A percentile compares a stretch with the other conserved stretches of the same genome.
Evolutionary conservation across 2,797 vertebrate species (phyloP).

Genomic region (Takifugu rubripes): DNA sequence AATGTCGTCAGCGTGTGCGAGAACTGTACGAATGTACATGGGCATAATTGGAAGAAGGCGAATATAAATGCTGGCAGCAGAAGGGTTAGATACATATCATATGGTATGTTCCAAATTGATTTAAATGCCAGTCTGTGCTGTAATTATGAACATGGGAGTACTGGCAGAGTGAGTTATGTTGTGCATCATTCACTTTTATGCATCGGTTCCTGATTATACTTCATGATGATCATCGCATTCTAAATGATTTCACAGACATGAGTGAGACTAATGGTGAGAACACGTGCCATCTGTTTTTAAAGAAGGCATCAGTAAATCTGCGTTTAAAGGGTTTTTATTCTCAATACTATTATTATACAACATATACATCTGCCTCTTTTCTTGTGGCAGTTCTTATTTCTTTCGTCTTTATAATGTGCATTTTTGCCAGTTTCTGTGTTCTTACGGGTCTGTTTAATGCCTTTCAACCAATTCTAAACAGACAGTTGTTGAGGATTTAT

Average conservation of each 20-base stretch:
- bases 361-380: too few species aligned
- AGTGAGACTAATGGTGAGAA: background rate
- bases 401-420: background rate
- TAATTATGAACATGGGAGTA: background rate
- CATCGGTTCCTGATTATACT: background rate
- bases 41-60: conserved; percentile 18
- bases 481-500: too few species aligned
- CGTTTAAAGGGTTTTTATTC: too few species aligned
- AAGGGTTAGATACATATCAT: background rate
- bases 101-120: background rate
- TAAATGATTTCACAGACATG: background rate
- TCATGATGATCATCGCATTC: background rate
- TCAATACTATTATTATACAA: too few species aligned
- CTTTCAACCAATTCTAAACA: background rate
- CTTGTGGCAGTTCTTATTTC: too few species aligned
- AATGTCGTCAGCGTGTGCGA: conserved; percentile 4
- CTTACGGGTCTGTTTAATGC: conserved; percentile 16
- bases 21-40: conserved; percentile 12
- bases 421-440: too few species aligned
- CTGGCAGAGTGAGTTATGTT: too few species aligned
- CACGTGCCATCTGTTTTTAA: background rate
- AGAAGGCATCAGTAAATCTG: background rate
- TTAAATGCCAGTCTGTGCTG: background rate
- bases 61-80: conserved; percentile 8
- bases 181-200: background rate